phyloP scores from a whole-genome alignment of 2,113 vertebrate genomes.

The Clarias batrachus region DNA sequence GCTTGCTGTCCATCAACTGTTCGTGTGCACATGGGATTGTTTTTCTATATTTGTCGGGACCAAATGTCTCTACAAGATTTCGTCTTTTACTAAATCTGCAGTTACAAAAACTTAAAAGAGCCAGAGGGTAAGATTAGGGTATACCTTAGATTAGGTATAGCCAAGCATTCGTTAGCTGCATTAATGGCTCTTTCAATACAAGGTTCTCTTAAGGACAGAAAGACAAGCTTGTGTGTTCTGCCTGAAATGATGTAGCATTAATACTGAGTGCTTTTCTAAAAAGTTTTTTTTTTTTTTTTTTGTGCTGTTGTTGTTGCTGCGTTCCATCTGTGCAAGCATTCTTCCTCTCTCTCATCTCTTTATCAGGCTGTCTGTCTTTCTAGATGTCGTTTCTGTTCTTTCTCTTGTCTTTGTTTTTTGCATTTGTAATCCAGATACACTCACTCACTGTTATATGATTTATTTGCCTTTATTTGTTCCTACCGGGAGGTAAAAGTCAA shows the following conservation, averaged over 20 bases:
- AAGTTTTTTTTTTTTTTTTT: slow-evolving; percentile 29
- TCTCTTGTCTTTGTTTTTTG: slow-evolving; percentile 15
- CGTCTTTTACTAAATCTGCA: not conserved
- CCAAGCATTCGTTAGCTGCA: not conserved
- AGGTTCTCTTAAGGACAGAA: not conserved
- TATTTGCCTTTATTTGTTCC: slow-evolving; percentile 21
- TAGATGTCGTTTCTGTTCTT: slow-evolving; percentile 40
- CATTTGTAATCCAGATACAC: slow-evolving; percentile 1
- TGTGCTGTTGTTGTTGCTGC: slow-evolving; percentile 3
- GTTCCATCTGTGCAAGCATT: slow-evolving; percentile 15
- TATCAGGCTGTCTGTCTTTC: slow-evolving; percentile 34
- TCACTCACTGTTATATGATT: not conserved
- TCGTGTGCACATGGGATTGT: not conserved
- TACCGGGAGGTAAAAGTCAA: not conserved
- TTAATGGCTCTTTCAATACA: not conserved
- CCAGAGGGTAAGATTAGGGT: not conserved
- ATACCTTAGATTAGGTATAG: too few species aligned
- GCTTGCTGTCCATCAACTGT: slow-evolving; percentile 23
- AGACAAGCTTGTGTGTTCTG: slow-evolving; percentile 2
- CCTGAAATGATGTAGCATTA: slow-evolving; percentile 25
- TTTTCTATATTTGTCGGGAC: not conserved
- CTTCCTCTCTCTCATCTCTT: slow-evolving; percentile 53
- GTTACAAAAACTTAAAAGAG: not conserved
- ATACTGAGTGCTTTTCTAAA: slow-evolving; percentile 58
- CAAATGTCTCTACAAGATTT: not conserved